A percentile compares a stretch with the other conserved stretches of the same genome.
Conservation (phyloP, 2,888 invertebrate genomes). For the Odontocerum albicorne region DNA sequence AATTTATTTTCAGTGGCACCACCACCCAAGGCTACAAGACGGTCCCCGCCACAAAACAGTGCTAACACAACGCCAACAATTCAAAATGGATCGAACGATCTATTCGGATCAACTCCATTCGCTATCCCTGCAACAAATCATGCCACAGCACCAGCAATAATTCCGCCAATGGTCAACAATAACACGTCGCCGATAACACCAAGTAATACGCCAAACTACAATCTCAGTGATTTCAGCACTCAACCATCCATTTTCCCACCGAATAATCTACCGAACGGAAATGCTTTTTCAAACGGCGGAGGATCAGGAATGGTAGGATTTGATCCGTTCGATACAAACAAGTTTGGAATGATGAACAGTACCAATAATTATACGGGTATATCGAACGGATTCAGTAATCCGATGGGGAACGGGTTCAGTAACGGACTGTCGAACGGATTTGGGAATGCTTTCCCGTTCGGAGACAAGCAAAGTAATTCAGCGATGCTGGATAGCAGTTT, state of each 20-base stretch:
- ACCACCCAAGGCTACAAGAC: conserved; percentile 77
- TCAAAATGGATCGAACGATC: conserved; percentile 60
- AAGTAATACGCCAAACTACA: conserved; percentile 44
- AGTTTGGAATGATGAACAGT: conserved; percentile 49
- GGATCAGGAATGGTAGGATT: conserved; percentile 54
- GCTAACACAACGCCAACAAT: no score
- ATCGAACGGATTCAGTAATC: conserved; percentile 36
- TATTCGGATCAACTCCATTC: conserved; percentile 82
- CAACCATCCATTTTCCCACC: conserved; percentile 23
- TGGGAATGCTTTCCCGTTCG: conserved; percentile 52
- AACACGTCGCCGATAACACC: conserved; percentile 33
- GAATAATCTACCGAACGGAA: conserved; percentile 11
- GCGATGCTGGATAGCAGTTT: conserved; percentile 62
- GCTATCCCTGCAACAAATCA: conserved; percentile 46
- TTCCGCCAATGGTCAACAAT: conserved; percentile 6
- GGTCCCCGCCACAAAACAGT: conserved; percentile 43
- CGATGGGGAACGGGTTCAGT: conserved; percentile 46
- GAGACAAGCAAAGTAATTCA: conserved; percentile 36
- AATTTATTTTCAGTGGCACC: conserved; percentile 73
- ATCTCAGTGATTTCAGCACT: conserved; percentile 51
- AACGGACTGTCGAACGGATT: conserved; percentile 53
- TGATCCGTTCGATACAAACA: conserved; percentile 87
- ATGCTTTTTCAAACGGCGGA: conserved; percentile 40
- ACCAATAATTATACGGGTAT: conserved; percentile 31
- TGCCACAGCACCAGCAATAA: conserved; percentile 32